These are phyloP conservation scores for Eulemur coronatus DNA, from an alignment of 2,797 vertebrate genomes.

Conservation along the genomic window DNA sequence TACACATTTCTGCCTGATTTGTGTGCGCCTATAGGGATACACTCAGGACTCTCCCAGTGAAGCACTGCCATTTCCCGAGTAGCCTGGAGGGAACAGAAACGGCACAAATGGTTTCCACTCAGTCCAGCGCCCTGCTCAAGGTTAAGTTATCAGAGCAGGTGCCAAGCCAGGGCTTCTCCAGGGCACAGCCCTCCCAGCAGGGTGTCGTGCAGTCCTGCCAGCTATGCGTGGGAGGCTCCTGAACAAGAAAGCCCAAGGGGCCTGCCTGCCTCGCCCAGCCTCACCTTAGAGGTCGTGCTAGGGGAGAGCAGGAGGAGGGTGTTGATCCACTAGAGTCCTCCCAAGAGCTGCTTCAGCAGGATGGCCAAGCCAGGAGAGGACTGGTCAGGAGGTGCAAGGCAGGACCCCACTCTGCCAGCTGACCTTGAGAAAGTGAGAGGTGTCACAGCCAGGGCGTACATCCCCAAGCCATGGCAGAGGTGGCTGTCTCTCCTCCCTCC, in stretches of 20 bases:
- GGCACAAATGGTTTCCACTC: background rate
- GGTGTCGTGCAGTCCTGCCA: background rate
- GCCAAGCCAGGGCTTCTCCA: background rate
- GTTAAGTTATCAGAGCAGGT: background rate
- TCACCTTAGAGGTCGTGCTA: background rate
- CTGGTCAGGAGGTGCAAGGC: background rate
- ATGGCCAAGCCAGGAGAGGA: background rate
- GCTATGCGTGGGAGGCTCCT: background rate
- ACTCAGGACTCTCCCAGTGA: background rate
- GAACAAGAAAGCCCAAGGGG: background rate
- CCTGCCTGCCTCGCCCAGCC: background rate
- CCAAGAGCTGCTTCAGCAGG: background rate
- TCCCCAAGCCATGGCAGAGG: background rate
- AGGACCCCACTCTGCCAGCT: background rate
- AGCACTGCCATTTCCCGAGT: background rate
- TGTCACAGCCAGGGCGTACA: accelerated
- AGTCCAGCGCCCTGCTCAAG: background rate
- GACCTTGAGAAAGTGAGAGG: slow-evolving; percentile 52
- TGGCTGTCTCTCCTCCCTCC: background rate
- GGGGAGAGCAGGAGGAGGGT: background rate
- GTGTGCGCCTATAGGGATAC: background rate
- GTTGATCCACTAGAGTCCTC: background rate
- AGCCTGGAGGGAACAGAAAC: background rate
- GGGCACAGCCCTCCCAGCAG: background rate
- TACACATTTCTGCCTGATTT: background rate